phyloP scores from a whole-genome alignment of 1,140 invertebrate species.

The Stratiolaelaps scimitus region DNA sequence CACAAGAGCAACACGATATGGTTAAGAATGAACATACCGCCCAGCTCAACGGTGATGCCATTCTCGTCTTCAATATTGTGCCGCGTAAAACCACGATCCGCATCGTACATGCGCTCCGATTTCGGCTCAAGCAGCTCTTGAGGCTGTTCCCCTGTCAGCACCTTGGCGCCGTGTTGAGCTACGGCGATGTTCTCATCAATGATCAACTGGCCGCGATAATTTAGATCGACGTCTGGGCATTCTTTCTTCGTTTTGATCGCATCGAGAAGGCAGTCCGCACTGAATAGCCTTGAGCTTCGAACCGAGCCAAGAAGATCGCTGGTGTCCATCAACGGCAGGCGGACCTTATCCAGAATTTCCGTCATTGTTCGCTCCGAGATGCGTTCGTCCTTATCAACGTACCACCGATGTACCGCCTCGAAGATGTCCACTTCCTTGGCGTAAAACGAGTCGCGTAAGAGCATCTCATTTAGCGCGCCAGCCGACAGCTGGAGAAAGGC shows the following conservation, averaged over 20 bases:
- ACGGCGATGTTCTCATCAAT: constrained; percentile 82
- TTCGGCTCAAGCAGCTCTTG: constrained; percentile 75
- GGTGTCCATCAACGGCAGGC: constrained; percentile 72
- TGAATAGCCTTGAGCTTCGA: constrained; percentile 65
- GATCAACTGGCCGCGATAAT: constrained; percentile 54
- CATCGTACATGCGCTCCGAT: constrained; percentile 61
- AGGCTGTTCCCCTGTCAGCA: constrained; percentile 72
- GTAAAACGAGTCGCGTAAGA: constrained; percentile 85
- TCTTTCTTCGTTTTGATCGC: constrained; percentile 73
- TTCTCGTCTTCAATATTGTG: constrained; percentile 73
- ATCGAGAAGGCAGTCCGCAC: constrained; percentile 78
- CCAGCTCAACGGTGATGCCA: constrained; percentile 75
- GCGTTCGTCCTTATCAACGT: constrained; percentile 55
- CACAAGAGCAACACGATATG: constrained; percentile 80
- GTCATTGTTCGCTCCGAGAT: constrained; percentile 31
- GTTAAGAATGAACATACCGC: constrained; percentile 78
- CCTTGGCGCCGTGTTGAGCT: constrained; percentile 58
- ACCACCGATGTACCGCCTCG: constrained; percentile 70
- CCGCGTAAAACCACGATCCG: constrained; percentile 79
- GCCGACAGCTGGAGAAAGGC: constrained; percentile 69
- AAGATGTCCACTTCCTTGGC: constrained; percentile 92
- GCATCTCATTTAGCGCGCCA: constrained; percentile 52
- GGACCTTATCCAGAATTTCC: constrained; percentile 47
- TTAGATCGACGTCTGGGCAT: constrained; percentile 58
- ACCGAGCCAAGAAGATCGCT: constrained; percentile 75